These are phyloP conservation scores for Drosophila peninsularis DNA, from an alignment of 2,888 invertebrate genomes.

Conservation along the genomic window DNA sequence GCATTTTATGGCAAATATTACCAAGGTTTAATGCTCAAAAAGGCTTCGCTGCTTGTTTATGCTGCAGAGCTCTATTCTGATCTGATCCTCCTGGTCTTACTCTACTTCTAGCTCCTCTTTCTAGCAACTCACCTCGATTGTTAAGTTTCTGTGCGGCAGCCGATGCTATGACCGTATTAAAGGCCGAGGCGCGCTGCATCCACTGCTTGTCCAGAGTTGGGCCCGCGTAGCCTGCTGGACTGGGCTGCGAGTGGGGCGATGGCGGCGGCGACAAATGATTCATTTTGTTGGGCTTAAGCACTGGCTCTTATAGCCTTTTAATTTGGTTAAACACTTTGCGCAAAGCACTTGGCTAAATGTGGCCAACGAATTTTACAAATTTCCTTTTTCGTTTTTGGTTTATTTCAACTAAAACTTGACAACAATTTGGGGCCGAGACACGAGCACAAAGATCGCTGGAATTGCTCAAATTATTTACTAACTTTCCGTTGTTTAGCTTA, in stretches of 20 bases:
- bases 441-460: constrained; percentile 15
- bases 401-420: constrained; percentile 1
- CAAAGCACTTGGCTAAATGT: constrained; percentile 25
- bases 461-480: constrained; percentile 10
- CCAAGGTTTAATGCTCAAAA: too few relatives aligned
- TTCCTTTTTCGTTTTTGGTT: constrained; percentile 7
- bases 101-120: too few relatives aligned
- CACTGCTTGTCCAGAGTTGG: constrained; percentile 82
- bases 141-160: constrained; percentile 83
- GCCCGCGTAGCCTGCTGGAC: constrained; percentile 73
- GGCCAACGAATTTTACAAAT: neutral
- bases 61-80: too few relatives aligned
- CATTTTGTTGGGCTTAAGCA: constrained; percentile 69
- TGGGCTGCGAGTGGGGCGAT: constrained; percentile 83
- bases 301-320: constrained; percentile 25
- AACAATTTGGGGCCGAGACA: constrained; percentile 15
- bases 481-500: constrained; percentile 10
- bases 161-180: constrained; percentile 83
- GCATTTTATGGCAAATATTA: too few relatives aligned
- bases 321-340: constrained; percentile 30
- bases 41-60: too few relatives aligned
- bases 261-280: constrained; percentile 85
- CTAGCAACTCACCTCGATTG: constrained; percentile 76
- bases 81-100: too few relatives aligned
- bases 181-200: constrained; percentile 84